Evolutionary conservation across 2,113 vertebrate genomes (phyloP).

Genomic region (Cheilinus undulatus): DNA sequence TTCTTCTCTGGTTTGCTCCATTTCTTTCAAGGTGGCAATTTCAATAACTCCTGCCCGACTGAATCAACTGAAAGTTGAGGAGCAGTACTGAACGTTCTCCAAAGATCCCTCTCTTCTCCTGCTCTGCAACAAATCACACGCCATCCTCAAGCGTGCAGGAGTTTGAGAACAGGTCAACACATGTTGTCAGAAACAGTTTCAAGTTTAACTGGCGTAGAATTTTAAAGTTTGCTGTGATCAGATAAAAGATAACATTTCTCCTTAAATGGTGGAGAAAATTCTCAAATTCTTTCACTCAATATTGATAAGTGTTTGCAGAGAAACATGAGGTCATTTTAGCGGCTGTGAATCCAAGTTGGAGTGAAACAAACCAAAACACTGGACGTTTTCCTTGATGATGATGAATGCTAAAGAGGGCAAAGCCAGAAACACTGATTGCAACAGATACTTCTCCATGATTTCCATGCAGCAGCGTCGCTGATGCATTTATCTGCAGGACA

Average conservation of each 20-base stretch:
- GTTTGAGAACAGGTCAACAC: neutral
- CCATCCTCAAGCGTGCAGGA: neutral
- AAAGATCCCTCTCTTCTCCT: conserved; percentile 5
- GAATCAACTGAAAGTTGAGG: conserved; percentile 64
- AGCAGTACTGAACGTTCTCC: conserved; percentile 48
- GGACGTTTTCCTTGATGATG: neutral
- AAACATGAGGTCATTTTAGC: neutral
- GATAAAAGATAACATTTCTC: neutral
- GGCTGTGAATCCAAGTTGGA: neutral
- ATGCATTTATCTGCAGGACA: neutral
- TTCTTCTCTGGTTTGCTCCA: conserved; percentile 34
- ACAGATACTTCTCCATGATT: conserved; percentile 13
- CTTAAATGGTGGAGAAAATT: neutral
- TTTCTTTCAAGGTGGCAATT: conserved; percentile 59
- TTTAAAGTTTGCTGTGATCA: neutral
- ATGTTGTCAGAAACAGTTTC: neutral
- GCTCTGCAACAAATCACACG: neutral
- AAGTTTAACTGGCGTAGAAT: neutral
- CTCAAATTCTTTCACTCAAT: neutral
- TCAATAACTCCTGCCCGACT: conserved; percentile 55
- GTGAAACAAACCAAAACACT: conserved; percentile 10
- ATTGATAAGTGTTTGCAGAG: neutral
- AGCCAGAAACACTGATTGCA: conserved; percentile 14
- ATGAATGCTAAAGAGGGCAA: neutral
- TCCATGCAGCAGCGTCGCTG: neutral